Evolutionary conservation across 2,888 invertebrate species (phyloP), one percentile per base, ranked within the genome.

Genomic region (Allophyes oxyacanthae): DNA sequence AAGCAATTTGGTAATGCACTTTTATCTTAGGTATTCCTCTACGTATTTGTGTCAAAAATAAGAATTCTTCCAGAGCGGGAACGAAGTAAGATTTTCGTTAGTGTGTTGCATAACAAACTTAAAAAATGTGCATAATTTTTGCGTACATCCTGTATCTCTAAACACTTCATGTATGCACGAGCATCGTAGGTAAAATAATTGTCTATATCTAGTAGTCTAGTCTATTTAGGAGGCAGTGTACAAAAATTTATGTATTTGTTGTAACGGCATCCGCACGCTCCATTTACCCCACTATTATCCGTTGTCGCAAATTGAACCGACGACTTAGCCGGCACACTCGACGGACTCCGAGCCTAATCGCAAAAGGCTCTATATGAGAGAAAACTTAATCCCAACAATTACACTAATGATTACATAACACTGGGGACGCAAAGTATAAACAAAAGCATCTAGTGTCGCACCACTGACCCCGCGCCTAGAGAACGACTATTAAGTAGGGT

Each of bases 1-100:
- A 84, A 86, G 87, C 87, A 88, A 90, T 89, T 89, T 84, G 75
- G 84, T 89, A 91, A 90, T 90, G 88, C 87, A 88, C 82, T 89
- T 89, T 87, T 85, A 84, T 84, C 78, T 81, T 34, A 64, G 44
- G 51, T 36, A 61, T 62, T 55, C 44, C 34, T 55, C 40, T 44
- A 33, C 13, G 40, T 51, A 15, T 60, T 66, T 51, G 43, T 11
- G 11, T 32, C 9, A 0, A 36, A 51, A 38, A 48, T 40, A 30
- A 41, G 20, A 49, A 41, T 28, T 30, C 37, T 20, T 62, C 14
- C 37, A 45, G 41, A 38, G n/a, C n/a, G n/a, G n/a, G n/a, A 28
- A 25, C 26, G 36, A 58, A 64, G 30, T 41, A 13, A 20, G 20
- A 20, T 34, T 34, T 34, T 34, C 11, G 34, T 34, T 32, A 32